Base-by-base conservation (phyloP, 2,797 vertebrate species). In the Danio choprae region DNA sequence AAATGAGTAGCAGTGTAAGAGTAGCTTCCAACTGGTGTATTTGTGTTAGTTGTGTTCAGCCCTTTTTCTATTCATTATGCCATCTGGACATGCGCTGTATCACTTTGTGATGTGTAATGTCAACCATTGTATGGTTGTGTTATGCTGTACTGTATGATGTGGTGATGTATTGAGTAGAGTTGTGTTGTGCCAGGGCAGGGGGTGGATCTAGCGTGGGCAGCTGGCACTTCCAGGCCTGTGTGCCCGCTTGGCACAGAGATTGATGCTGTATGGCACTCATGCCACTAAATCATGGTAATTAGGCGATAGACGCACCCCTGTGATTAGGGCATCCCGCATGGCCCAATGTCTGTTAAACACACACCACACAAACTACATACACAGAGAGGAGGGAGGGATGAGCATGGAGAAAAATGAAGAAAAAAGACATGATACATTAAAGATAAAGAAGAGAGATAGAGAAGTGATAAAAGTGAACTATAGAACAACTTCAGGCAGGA, bases 261-360 rank as follows among this genome's bases (percentile, higher is more conserved):
- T 86, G 83, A 80, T 59, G 63, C 55, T 81, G 80, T 51, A 68
- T 84, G 86, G 71, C 84, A 87, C 84, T 84, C 80, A 83, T 82
- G 80, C 20, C 44, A 71, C 83, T 85, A 87, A 86, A 86, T 84
- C 80, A 87, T 70, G 82, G 85, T 87, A 82, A 87, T 87, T 86
- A 85, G 82, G 75, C 55, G 83, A 83, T 76, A 80, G 83, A 82
- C 63, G 53, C 68, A 84, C 77, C 84, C 78, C 83, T 84, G 80
- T 85, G 80, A 86, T 87, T 87, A 82, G 76, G 80, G 80, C 74
- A 75, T 84, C 79, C 79, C 64, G 70, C 78, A 68, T 58, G 55
- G 82, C 75, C 50, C 44, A 74, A 70, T 15, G 51, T 81, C 82
- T 85, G 74, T 80, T 75, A 81, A 79, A 79, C 64, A 75, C 74